Evolutionary conservation across 2,113 vertebrate species (phyloP), one percentile per base, ranked within the genome.

Genomic region (Noturus placidus): DNA sequence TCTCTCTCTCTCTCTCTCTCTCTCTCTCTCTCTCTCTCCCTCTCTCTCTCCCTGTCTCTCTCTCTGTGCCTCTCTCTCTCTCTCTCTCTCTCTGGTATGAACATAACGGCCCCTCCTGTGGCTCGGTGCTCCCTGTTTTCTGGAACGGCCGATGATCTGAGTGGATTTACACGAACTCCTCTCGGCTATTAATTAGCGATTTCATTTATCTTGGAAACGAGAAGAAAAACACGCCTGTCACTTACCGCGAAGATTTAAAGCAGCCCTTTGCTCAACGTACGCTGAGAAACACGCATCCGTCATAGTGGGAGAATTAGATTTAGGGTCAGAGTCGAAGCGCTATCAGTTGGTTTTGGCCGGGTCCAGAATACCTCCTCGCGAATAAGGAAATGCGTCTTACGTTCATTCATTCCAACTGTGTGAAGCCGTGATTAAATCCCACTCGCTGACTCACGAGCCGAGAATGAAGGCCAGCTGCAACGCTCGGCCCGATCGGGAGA

Each of bases 171-270:
- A 86, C 56, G 14, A 89, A 83, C 59, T 85, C 84, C 70, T 89
- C 69, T 88, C 67, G 63, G 82, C 90, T 85, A 89, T 91, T 89
- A 91, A 91, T 89, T 91, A 89, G 85, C 63, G 69, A 88, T 76
- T 88, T 89, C 76, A 89, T 91, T 89, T 91, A 87, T 89, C 86
- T 89, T 89, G 87, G 88, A 88, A 70, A 35, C 63, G 50, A 86
- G 67, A 88, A 84, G 80, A 42, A 88, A 87, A 89, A 89, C 87
- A 91, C 10, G 46, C 81, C 87, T 88, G 85, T 83, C 87, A 84
- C 88, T 87, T 70, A 59, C 20, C n/a, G 59, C 19, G 82, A 35
- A 89, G 83, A 88, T 89, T 89, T 89, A 89, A 38, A 35, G 85
- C 82, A 72, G 33, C 63, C 52, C 19, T 79, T 87, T 82, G 76